Conservation (phyloP, 1,140 invertebrate genomes). For the Cylas formicarius region DNA sequence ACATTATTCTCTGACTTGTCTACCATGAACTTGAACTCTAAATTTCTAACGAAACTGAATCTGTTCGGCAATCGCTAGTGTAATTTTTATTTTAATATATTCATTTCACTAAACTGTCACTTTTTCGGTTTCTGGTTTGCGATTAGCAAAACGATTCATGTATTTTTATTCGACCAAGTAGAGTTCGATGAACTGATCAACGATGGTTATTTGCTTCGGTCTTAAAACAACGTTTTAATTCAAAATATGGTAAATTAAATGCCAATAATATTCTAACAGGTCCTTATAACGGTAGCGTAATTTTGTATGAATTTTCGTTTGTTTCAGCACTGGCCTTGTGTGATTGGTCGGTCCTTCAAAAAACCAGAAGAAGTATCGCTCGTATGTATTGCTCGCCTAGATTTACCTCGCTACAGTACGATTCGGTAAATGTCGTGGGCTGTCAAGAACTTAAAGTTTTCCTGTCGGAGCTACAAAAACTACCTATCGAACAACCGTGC, state of each 20-base stretch:
- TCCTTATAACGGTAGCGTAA: conserved; percentile 12
- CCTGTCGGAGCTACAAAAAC: conserved; percentile 47
- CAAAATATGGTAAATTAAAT: neutral
- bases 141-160: conserved; percentile 1
- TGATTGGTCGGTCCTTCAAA: conserved; percentile 78
- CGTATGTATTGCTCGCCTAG: conserved; percentile 69
- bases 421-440: conserved; percentile 57
- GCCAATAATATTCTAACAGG: neutral
- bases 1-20: conserved; percentile 32
- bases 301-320: conserved; percentile 33
- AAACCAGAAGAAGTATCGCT: conserved; percentile 67
- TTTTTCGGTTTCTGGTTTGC: conserved; percentile 8
- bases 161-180: neutral
- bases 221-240: neutral
- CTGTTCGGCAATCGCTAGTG: conserved; percentile 21
- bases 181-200: neutral
- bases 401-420: conserved; percentile 60
- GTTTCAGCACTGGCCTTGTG: conserved; percentile 75
- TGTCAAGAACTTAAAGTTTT: conserved; percentile 53
- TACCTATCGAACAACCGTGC: conserved; percentile 40
- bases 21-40: conserved; percentile 43
- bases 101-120: conserved; percentile 21
- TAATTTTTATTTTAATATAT: conserved; percentile 19
- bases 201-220: neutral
- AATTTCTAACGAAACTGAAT: conserved; percentile 40